Percentiles rank a stretch among this genome's conserved stretches.
Evolutionary conservation across 2,113 vertebrate species (phyloP).

Genomic region (Calyptomena viridis): DNA sequence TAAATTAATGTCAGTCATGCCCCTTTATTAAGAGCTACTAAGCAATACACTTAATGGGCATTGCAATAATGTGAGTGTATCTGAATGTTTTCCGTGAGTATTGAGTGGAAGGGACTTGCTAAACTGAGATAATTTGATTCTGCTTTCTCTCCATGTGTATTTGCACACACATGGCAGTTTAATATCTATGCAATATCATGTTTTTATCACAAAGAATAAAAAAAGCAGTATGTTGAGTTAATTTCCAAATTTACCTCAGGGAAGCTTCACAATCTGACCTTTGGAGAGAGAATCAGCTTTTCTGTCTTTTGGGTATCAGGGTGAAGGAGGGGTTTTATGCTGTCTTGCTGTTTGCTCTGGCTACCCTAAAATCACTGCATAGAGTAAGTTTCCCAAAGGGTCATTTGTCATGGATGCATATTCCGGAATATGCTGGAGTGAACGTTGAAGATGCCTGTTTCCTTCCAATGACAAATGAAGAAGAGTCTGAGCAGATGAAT

Average conservation of each 20-base stretch:
- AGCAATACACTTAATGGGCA: not conserved
- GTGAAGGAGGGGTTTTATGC: not conserved
- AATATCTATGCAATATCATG: accelerated
- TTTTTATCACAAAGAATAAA: not conserved
- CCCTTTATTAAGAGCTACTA: constrained; percentile 14
- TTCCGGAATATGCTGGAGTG: not conserved
- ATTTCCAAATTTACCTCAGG: not conserved
- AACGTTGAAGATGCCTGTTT: not conserved
- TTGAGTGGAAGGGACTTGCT: not conserved
- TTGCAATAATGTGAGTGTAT: not conserved
- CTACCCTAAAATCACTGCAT: not conserved
- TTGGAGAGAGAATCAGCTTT: not conserved
- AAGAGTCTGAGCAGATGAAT: not conserved
- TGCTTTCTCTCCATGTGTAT: not conserved
- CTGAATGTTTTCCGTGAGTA: not conserved
- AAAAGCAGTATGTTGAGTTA: not conserved
- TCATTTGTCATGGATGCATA: not conserved
- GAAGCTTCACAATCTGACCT: not conserved
- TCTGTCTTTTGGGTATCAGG: not conserved
- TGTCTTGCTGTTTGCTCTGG: not conserved
- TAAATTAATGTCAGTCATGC: constrained; percentile 17
- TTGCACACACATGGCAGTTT: not conserved
- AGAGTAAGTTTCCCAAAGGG: not conserved
- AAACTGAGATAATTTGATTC: not conserved
- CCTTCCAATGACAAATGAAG: not conserved